Conservation (phyloP, 1,140 invertebrate genomes). For the Ostrea edulis region DNA sequence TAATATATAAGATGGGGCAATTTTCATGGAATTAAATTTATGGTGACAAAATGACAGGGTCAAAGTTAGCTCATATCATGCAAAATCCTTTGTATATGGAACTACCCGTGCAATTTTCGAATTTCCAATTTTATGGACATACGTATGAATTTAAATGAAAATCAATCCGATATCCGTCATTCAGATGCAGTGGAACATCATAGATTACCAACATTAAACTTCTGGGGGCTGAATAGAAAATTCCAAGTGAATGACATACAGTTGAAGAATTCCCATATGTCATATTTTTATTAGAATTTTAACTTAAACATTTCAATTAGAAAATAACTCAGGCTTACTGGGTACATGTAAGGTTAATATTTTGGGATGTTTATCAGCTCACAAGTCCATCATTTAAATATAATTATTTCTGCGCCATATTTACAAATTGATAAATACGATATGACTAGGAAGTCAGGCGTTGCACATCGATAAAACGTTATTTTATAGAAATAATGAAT, state of each 20-base stretch:
- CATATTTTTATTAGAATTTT: slow-evolving; percentile 19
- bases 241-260: neutral
- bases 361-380: neutral
- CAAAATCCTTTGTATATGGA: no score
- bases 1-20: no score
- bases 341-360: slow-evolving; percentile 10
- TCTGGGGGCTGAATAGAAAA: no score
- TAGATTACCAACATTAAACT: no score
- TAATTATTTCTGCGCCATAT: slow-evolving; percentile 27
- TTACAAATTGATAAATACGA: slow-evolving; percentile 35
- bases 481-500: slow-evolving; percentile 31
- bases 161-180: neutral
- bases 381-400: slow-evolving; percentile 17
- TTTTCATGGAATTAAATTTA: no score
- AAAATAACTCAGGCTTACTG: neutral
- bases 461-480: slow-evolving; percentile 37
- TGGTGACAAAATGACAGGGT: no score
- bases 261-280: neutral
- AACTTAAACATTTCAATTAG: slow-evolving; percentile 21
- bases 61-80: no score
- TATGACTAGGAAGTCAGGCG: neutral
- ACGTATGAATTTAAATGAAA: no score
- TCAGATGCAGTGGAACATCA: no score
- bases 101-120: no score
- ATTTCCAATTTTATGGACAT: no score